These are phyloP conservation scores for Micromesistius poutassou DNA, from an alignment of 2,797 vertebrate genomes.

Conservation along the genomic window DNA sequence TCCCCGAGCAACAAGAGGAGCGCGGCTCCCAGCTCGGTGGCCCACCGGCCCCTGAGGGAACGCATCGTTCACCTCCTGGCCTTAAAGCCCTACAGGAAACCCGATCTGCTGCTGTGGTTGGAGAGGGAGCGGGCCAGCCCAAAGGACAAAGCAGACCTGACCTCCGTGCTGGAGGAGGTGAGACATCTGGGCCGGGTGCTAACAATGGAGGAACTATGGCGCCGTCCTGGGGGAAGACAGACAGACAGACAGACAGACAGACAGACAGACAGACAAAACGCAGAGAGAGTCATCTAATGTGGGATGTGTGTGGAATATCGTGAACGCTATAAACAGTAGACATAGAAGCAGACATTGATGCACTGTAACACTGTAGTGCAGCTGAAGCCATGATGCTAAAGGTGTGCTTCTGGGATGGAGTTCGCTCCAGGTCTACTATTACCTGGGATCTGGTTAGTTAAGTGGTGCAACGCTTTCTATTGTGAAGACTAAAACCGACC, in stretches of 20 bases:
- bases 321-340: not conserved
- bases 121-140: constrained; percentile 68
- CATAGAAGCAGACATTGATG: not conserved
- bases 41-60: constrained; percentile 71
- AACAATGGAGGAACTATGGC: not conserved
- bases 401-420: not conserved
- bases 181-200: constrained; percentile 39
- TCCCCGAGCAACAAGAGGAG: constrained; percentile 74
- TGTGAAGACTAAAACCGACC: constrained; percentile 46
- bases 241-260: not conserved
- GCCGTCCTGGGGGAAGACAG: not conserved
- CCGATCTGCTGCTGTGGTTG: constrained; percentile 74
- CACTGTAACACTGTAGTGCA: not conserved
- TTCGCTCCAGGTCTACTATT: constrained; percentile 54
- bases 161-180: constrained; percentile 76
- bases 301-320: not conserved
- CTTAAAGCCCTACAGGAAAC: constrained; percentile 74
- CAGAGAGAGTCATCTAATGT: not conserved
- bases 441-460: constrained; percentile 52
- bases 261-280: not conserved
- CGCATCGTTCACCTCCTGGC: constrained; percentile 75
- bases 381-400: not conserved
- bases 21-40: constrained; percentile 58
- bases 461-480: constrained; percentile 52
- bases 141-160: constrained; percentile 71